Base-by-base conservation (phyloP, 1,140 invertebrate species). In the Drosophila triauraria region DNA sequence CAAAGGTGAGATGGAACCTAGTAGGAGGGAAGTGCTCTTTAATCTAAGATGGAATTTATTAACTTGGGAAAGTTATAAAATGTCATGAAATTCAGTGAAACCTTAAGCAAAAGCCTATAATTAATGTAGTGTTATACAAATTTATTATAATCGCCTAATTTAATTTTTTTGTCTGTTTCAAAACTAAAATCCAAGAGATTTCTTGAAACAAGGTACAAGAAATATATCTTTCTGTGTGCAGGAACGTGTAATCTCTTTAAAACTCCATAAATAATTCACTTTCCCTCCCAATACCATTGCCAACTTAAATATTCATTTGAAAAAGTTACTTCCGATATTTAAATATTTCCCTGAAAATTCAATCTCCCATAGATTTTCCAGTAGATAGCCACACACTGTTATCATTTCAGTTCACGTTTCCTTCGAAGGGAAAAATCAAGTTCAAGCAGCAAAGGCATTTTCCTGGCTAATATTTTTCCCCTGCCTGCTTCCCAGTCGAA, bases 331-430 rank as follows among this genome's bases (percentile, higher is more conserved):
- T 4, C 10, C 10, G 3, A 40, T 9, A 56, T 56, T 25, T 40
- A 56, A 56, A 56, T 56, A 40, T 58, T 43, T 58, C 4, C 17
- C 32, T 12, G 7, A 10, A 8, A 59, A 32, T 30, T 30, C 42
- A 9, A 32, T 23, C 4, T 13, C 25, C 3, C n/a, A 42, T n/a
- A 51, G 60, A 62, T 51, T 40, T 42, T 62, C 35, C 47, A 20
- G 32, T 40, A 43, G 48, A 51, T 53, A 20, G n/a, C 15, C 35
- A 38, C 10, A 38, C 10, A 53, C 61, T 7, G 54, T 50, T 59
- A 40, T 32, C 38, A 43, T 42, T 60, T 68, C 56, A 32, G 10
- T 59, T 60, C 67, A 74, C 57, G 59, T 75, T 60, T 56, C 7
- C 12, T 13, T 20, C 8, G 1, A 13, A 12, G 23, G 4, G 17